Percentiles rank a stretch among this genome's conserved stretches.
Evolutionary conservation across 2,113 vertebrate species (phyloP).

Genomic region (Cromileptes altivelis): DNA sequence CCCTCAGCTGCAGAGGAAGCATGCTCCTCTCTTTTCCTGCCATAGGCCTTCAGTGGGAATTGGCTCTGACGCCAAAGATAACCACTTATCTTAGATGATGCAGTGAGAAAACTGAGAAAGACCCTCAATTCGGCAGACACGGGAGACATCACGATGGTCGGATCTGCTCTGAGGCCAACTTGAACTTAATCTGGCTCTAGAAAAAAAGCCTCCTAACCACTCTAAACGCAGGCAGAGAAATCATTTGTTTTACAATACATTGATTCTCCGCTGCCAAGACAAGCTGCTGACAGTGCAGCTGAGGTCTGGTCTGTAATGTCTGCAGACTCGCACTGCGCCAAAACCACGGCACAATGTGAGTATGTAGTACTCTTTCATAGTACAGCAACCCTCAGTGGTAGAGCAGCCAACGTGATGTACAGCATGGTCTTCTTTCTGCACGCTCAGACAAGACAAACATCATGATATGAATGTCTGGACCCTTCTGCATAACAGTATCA

Average conservation of each 20-base stretch:
- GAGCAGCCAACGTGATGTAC: neutral
- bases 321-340: slow-evolving; percentile 50
- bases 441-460: neutral
- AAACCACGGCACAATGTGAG: slow-evolving; percentile 32
- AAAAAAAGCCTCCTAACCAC: slow-evolving; percentile 6
- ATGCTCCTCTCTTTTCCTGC: neutral
- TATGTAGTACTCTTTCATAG: neutral
- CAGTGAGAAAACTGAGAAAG: slow-evolving; percentile 12
- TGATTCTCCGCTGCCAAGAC: slow-evolving; percentile 41
- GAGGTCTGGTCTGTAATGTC: slow-evolving; percentile 44
- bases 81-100: slow-evolving; percentile 22
- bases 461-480: neutral
- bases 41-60: slow-evolving; percentile 14
- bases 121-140: neutral
- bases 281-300: slow-evolving; percentile 69
- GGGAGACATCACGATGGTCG: slow-evolving; percentile 15
- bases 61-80: slow-evolving; percentile 36
- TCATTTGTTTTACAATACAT: slow-evolving; percentile 49
- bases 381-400: neutral
- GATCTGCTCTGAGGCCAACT: slow-evolving; percentile 16
- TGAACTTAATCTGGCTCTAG: slow-evolving; percentile 30
- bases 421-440: neutral
- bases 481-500: neutral
- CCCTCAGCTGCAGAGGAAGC: slow-evolving; percentile 16
- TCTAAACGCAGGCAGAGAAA: slow-evolving; percentile 26